A percentile compares a stretch with the other conserved stretches of the same genome.
These are phyloP conservation scores for Pogonocichla stellata DNA, from an alignment of 2,113 vertebrate genomes.

Conservation along the genomic window DNA sequence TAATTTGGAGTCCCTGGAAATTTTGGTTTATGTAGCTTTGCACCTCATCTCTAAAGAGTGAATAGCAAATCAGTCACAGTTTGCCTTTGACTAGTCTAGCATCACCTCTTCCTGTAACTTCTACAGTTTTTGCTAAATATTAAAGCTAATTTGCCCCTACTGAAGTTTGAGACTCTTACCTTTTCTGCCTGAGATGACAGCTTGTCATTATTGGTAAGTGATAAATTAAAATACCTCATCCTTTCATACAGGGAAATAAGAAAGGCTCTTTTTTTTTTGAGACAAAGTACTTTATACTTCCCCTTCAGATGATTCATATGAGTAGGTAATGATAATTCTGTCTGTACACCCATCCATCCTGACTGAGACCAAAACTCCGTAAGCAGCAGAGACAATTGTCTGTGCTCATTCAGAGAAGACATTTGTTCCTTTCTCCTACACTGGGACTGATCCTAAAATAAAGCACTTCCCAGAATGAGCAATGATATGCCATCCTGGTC, in stretches of 20 bases:
- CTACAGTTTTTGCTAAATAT: not conserved
- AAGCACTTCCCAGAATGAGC: not conserved
- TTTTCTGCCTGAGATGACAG: slow-evolving; percentile 35
- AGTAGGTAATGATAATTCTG: slow-evolving; percentile 49
- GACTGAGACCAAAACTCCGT: not conserved
- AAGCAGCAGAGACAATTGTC: slow-evolving; percentile 3
- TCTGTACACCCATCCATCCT: slow-evolving; percentile 44
- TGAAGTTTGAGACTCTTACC: slow-evolving; percentile 8
- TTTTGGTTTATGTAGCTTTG: not conserved
- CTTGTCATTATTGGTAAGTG: slow-evolving; percentile 39
- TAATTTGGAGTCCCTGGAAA: not conserved
- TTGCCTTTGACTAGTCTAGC: not conserved
- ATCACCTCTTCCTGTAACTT: not conserved
- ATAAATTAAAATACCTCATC: slow-evolving; percentile 33
- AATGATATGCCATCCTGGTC: not conserved
- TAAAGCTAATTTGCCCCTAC: slow-evolving; percentile 24
- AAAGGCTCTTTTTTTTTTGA: slow-evolving; percentile 39
- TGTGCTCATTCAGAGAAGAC: slow-evolving; percentile 13
- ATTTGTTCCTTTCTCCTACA: not conserved
- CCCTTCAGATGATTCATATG: slow-evolving; percentile 45
- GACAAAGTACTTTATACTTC: slow-evolving; percentile 42
- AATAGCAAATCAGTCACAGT: not conserved
- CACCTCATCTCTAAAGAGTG: not conserved
- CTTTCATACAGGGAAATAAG: slow-evolving; percentile 35
- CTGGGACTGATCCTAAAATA: slow-evolving; percentile 6